Evolutionary conservation across 2,888 invertebrate genomes (phyloP).

Genomic region (Dendrolimus pini): DNA sequence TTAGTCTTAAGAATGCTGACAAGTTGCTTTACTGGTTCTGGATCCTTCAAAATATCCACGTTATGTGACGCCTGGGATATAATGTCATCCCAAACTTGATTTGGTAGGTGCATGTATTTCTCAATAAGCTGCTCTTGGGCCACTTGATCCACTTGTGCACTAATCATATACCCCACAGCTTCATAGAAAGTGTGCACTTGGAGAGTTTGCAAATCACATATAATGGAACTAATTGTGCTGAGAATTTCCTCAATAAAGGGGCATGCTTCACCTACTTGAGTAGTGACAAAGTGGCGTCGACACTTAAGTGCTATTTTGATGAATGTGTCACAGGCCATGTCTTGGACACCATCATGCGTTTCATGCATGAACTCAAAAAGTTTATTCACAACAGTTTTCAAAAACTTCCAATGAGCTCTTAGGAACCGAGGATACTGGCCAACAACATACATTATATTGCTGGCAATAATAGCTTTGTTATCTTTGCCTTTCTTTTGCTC

Average conservation of each 20-base stretch:
- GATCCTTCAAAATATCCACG: conserved; percentile 96
- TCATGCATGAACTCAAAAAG: conserved; percentile 99
- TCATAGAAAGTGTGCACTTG: conserved; percentile 99
- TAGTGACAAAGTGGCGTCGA: conserved; percentile 96
- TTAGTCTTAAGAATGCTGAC: conserved; percentile 99
- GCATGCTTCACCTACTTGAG: conserved; percentile 96
- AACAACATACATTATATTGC: conserved; percentile 99
- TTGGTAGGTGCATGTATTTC: conserved; percentile 97
- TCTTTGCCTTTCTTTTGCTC: conserved; percentile 99
- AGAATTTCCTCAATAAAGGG: conserved; percentile 99
- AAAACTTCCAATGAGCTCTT: conserved; percentile 99
- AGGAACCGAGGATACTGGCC: conserved; percentile 99
- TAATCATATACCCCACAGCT: conserved; percentile 99
- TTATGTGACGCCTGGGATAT: conserved; percentile 98
- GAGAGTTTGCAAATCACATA: conserved; percentile 98
- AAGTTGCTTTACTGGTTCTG: conserved; percentile 97
- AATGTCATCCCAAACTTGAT: conserved; percentile 99
- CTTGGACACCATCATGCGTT: conserved; percentile 99
- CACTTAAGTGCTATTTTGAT: conserved; percentile 99
- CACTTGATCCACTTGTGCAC: conserved; percentile 93
- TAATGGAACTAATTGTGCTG: conserved; percentile 96
- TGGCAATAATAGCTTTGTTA: conserved; percentile 99
- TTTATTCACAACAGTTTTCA: conserved; percentile 99
- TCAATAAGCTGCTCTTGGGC: conserved; percentile 97
- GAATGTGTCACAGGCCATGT: conserved; percentile 99